Base-by-base conservation (phyloP, 2,888 invertebrate genomes). In the Cyaniris semiargus region DNA sequence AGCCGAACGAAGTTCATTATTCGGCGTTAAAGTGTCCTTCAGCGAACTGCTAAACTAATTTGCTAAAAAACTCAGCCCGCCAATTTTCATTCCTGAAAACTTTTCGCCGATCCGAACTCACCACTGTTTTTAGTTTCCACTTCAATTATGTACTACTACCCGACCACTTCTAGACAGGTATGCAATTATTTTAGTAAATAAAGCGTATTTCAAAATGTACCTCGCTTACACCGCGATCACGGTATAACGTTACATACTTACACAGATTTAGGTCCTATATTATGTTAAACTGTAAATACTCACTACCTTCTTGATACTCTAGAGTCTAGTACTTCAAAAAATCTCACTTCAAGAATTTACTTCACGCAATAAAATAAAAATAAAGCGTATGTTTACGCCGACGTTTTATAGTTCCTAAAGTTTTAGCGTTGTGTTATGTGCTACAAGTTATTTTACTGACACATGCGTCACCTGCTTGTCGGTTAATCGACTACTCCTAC, bases 11-110 rank as follows among this genome's bases (percentile, higher is more conserved):
- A 72, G 72, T 72, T 72, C 44, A 21, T 66, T 66, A 60, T 60
- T 66, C 66, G 66, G 66, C 66, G 66, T 72, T 74, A 27, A 44
- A 74, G 48, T 27, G 74, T 44, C 74, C 74, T 74, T 74, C 74
- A 66, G 23, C 60, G 15, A 74, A 53, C 74, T 53, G 27, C 74
- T 74, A 53, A 74, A 74, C 74, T 53, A 74, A 74, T 74, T 74
- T 53, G 23, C 48, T 23, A 74, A 74, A 74, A 74, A 74, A 74
- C 21, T 23, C 38, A 21, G 44, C 21, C 27, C 74, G 48, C 74
- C 53, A 48, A 27, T 53, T 74, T 74, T 74, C 13, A 48, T 74
- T 27, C 23, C 74, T 74, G 44, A 74, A 53, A 74, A 72, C n/a
- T 23, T 72, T 44, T 71, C 38, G 71, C 38, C 38, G 38, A 38